Evolutionary conservation across 2,888 invertebrate species (phyloP), one percentile per base, ranked within the genome.

Genomic region (Julus scandinavius): DNA sequence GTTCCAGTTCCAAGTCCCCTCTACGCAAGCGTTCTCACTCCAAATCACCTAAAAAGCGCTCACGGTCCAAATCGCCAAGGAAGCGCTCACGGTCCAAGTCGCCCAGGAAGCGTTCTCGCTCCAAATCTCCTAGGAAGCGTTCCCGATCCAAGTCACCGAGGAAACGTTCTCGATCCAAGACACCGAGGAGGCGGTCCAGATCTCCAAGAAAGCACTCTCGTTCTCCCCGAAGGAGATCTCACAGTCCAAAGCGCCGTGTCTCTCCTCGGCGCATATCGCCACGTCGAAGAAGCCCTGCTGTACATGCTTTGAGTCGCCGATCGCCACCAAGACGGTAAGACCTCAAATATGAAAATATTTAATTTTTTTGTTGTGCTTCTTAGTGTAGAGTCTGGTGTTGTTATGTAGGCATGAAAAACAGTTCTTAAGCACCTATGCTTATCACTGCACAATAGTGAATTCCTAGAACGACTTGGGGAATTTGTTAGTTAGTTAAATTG

Each of bases 241-340:
- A 85, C 40, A 88, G 88, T 85, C 88, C 88, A 85, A 88, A 86
- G 86, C 87, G 87, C 84, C 87, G 83, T 83, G 54, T 63, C 83
- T 40, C 88, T 91, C 91, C 85, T 91, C 91, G 90, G 89, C 89
- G 93, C 92, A 58, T n/a, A 17, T 20, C 88, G 15, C 87, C 84
- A 49, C 72, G 9, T 38, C n/a, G 87, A 54, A 49, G 87, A 49
- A 87, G 87, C 29, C 87, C 87, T 29, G 54, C 54, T 58, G 50
- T 17, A n/a, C 87, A 29, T 40, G 11, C 5, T 58, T 40, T 50
- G 38, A 54, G 54, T 17, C 54, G 87, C 6, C 54, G 40, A 17
- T 20, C 58, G 13, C 41, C 63, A 29, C 41, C 45, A 38, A 90
- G 88, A 90, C 90, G 88, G 91, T 92, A 63, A 72, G 63, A 29